Evolutionary conservation across 2,888 invertebrate genomes (phyloP), one percentile per base, ranked within the genome.

Genomic region (Leptogaster cylindrica): DNA sequence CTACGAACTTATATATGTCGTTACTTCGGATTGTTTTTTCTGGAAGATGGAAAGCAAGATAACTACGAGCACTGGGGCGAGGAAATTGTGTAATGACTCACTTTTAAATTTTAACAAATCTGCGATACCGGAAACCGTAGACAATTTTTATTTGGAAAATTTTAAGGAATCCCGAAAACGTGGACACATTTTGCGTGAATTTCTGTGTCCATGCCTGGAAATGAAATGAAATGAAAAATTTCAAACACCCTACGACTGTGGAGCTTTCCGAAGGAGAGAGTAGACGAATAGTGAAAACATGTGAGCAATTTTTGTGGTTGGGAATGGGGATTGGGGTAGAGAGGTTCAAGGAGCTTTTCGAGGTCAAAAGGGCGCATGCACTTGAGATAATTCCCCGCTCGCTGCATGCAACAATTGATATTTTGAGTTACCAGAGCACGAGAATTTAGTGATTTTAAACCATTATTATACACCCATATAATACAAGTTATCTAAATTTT

Each of bases 61-160:
- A 46, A 46, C n/a, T 23, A 46, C 20, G 46, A 46, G 25, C 20
- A 46, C 46, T 46, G 25, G 28, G 27, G 12, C 16, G 28, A 61
- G 61, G 41, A 20, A 14, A n/a, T n/a, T n/a, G n/a, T n/a, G n/a
- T n/a, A n/a, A n/a, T 33, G 33, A 33, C n/a, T 33, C n/a, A 10
- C n/a, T 33, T 31, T 31, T 31, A 6, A 8, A 31, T 31, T 31
- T 31, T 33, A 33, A 33, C n/a, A n/a, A 33, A 33, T 10, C 33
- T 33, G n/a, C 8, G n/a, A 33, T 33, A 33, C 8, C 8, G n/a
- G 33, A 33, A 33, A 33, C 33, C 8, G n/a, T 33, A 33, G 33
- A 33, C n/a, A n/a, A n/a, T n/a, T n/a, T n/a, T n/a, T n/a, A 68
- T 66, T 52, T 68, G 68, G 66, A 68, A 68, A 68, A 63, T 67